A percentile compares a stretch with the other conserved stretches of the same genome.
These are phyloP conservation scores for Nothoprocta pentlandii DNA, from an alignment of 2,113 vertebrate species.

Conservation along the genomic window DNA sequence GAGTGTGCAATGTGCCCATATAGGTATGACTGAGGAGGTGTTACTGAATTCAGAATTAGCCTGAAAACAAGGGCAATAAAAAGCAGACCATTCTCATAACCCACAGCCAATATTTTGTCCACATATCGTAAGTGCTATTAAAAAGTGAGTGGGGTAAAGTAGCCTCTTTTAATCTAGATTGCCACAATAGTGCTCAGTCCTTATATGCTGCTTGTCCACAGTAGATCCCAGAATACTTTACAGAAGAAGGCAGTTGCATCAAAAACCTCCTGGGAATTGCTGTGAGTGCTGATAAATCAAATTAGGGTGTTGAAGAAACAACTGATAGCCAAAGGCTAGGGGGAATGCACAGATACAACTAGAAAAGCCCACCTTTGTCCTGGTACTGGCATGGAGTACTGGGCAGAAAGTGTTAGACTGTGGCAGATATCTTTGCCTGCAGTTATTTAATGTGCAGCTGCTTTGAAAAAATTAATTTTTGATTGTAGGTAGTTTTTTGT, in stretches of 20 bases:
- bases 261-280: neutral
- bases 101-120: neutral
- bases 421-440: neutral
- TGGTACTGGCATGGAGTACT: neutral
- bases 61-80: slow-evolving; percentile 2
- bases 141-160: neutral
- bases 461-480: neutral
- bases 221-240: neutral
- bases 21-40: slow-evolving; percentile 21
- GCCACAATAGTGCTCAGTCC: neutral
- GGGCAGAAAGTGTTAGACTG: neutral
- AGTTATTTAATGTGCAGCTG: neutral
- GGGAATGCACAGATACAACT: neutral
- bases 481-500: neutral
- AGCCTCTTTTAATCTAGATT: neutral
- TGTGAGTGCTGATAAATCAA: neutral
- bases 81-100: neutral
- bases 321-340: neutral
- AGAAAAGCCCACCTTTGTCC: neutral
- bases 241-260: neutral
- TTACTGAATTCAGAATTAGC: slow-evolving; percentile 13
- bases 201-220: neutral
- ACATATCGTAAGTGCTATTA: neutral
- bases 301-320: neutral
- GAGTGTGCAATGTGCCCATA: neutral